Evolutionary conservation across 1,140 invertebrate genomes (phyloP).

Genomic region (Bactericera cockerelli): DNA sequence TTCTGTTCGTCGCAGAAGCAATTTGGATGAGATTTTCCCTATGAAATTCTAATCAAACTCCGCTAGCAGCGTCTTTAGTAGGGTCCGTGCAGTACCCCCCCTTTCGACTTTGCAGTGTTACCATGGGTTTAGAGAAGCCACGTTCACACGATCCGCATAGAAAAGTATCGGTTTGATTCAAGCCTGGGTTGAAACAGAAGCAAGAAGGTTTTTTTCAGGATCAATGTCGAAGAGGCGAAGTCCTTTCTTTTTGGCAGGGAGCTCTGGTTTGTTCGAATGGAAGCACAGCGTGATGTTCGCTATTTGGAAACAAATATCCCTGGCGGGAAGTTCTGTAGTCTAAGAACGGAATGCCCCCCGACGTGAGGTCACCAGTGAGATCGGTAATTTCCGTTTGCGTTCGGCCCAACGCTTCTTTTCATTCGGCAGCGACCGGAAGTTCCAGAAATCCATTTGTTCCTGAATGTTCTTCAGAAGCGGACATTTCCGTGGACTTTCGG

Average conservation of each 20-base stretch:
- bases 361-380: conserved; percentile 82
- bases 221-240: conserved; percentile 85
- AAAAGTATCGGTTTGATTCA: conserved; percentile 88
- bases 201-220: conserved; percentile 97
- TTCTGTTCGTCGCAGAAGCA: conserved; percentile 82
- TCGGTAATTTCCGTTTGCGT: conserved; percentile 99
- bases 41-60: conserved; percentile 97
- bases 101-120: conserved; percentile 94
- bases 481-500: conserved; percentile 90
- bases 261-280: conserved; percentile 81
- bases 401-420: conserved; percentile 98
- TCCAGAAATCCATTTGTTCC: conserved; percentile 99
- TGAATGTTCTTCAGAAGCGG: conserved; percentile 97
- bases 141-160: conserved; percentile 88
- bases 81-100: conserved; percentile 99
- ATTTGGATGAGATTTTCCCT: conserved; percentile 94
- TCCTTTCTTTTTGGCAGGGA: conserved; percentile 82
- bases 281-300: conserved; percentile 84
- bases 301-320: conserved; percentile 94
- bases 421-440: conserved; percentile 89
- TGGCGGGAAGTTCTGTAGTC: conserved; percentile 95
- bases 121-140: conserved; percentile 97
- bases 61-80: conserved; percentile 84
- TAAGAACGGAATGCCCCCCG: conserved; percentile 90
- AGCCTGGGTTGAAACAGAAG: conserved; percentile 91